Evolutionary conservation across 2,888 invertebrate species (phyloP).

Genomic region (Hedya salicella): DNA sequence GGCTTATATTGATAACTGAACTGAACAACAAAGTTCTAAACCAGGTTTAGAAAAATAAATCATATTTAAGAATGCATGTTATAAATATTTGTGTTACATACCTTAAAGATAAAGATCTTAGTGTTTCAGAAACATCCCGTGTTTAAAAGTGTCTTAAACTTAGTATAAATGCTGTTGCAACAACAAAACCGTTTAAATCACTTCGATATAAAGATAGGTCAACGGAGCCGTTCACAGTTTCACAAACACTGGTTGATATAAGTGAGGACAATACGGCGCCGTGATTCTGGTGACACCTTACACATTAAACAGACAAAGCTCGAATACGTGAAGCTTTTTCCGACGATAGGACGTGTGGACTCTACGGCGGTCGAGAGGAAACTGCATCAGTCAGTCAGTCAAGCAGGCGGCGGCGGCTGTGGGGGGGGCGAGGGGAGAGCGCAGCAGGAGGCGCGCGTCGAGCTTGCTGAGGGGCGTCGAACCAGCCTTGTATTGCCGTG

Average conservation of each 20-base stretch:
- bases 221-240: slow-evolving; percentile 56
- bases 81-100: slow-evolving; percentile 60
- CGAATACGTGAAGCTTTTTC: slow-evolving; percentile 73
- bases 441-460: slow-evolving; percentile 47
- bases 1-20: slow-evolving; percentile 2
- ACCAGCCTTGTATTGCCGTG: slow-evolving; percentile 71
- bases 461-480: slow-evolving; percentile 63
- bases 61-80: neutral
- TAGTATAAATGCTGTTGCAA: slow-evolving; percentile 68
- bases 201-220: slow-evolving; percentile 51
- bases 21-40: neutral
- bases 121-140: slow-evolving; percentile 69
- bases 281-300: slow-evolving; percentile 63
- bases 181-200: slow-evolving; percentile 67
- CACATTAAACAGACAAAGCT: slow-evolving; percentile 72
- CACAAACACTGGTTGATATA: slow-evolving; percentile 57
- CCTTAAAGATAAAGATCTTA: slow-evolving; percentile 59
- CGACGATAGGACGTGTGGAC: slow-evolving; percentile 54
- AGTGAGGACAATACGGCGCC: slow-evolving; percentile 52
- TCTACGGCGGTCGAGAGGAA: slow-evolving; percentile 61
- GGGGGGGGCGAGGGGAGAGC: slow-evolving; percentile 43
- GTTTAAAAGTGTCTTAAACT: slow-evolving; percentile 70
- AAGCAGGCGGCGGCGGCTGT: slow-evolving; percentile 50
- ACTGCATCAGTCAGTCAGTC: slow-evolving; percentile 70
- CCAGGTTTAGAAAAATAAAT: neutral